Evolutionary conservation across 23 tunicate genomes (phyloP), one percentile per base, ranked within the genome.

Genomic region (Styela clava): DNA sequence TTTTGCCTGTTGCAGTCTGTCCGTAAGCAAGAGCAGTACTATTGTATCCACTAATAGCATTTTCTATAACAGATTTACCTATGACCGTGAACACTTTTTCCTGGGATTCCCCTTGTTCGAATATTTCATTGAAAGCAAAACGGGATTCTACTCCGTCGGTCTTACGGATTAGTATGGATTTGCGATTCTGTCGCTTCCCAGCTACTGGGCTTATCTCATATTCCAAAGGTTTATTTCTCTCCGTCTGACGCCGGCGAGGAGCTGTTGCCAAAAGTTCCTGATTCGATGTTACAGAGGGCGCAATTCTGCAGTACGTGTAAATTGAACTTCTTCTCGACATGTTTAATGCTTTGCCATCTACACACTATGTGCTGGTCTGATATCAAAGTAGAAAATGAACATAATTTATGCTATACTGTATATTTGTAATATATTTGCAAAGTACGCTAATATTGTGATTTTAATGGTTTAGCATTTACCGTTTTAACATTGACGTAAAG

Each of bases 1-100:
- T 93, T 70, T 93, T 93, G 33, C 98, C 98, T 18, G 98, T 93
- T 5, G 89, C 89, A 28, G 98, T 93, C 74, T 96, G 99, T 22
- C 99, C 99, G 73, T 96, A 96, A 3, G 89, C 99, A 52, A 96
- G 91, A 34, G 91, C 78, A 33, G 99, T 96, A 2, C 97, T 97
- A 69, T 96, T 96, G 79, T 63, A 91, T 35, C 99, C 99, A 2
- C 52, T 69, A 24, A 96, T 52, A 26, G 82, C 88, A 37, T 85
- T 83, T 9, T 96, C 97, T 0, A 96, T 67, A 2, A 96, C 84
- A 21, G 88, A 89, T 61, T 56, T 84, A 1, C 89, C 94, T 21
- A 74, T 90, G 3, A 1, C 78, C 3, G 87, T 74, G 32, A 88
- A 96, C 1, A 96, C 82, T 24, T 87, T 76, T 23, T 68, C 78